Evolutionary conservation across 2,888 invertebrate genomes (phyloP).

Genomic region (Pterostichus madidus): DNA sequence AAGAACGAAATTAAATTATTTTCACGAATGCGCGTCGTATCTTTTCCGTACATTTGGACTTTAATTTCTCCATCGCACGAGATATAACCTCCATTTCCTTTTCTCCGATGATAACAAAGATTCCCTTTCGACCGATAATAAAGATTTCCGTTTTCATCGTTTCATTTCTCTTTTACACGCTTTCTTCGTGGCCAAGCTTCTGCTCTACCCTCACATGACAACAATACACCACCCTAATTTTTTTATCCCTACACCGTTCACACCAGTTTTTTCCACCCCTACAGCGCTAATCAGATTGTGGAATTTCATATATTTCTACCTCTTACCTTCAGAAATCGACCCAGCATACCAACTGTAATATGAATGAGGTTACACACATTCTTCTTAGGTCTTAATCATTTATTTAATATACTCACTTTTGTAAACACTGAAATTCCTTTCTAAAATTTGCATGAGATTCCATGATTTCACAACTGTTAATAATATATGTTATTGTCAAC

Average conservation of each 20-base stretch:
- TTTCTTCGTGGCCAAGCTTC: slow-evolving; percentile 14
- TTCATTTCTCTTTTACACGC: slow-evolving; percentile 58
- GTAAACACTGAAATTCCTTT: too few relatives aligned
- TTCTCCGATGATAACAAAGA: slow-evolving; percentile 58
- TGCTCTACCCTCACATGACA: slow-evolving; percentile 15
- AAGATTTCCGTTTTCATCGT: slow-evolving; percentile 53
- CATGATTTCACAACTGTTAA: too few relatives aligned
- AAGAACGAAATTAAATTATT: slow-evolving; percentile 56
- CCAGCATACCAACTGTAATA: not conserved
- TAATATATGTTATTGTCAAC: too few relatives aligned
- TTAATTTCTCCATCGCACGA: slow-evolving; percentile 58
- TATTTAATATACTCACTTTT: too few relatives aligned
- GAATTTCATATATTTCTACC: slow-evolving; percentile 20
- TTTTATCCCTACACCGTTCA: slow-evolving; percentile 31
- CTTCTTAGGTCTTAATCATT: too few relatives aligned
- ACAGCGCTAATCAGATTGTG: slow-evolving; percentile 41
- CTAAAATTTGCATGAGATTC: too few relatives aligned
- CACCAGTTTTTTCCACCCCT: slow-evolving; percentile 10
- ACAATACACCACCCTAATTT: slow-evolving; percentile 38
- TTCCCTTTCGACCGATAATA: slow-evolving; percentile 53
- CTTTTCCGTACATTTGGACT: slow-evolving; percentile 58
- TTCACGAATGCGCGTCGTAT: slow-evolving; percentile 55
- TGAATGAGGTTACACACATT: not conserved
- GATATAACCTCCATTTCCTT: slow-evolving; percentile 60
- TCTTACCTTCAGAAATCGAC: not conserved